These are phyloP conservation scores for Drosophila obscura DNA, from an alignment of 1,140 invertebrate species.

Conservation along the genomic window DNA sequence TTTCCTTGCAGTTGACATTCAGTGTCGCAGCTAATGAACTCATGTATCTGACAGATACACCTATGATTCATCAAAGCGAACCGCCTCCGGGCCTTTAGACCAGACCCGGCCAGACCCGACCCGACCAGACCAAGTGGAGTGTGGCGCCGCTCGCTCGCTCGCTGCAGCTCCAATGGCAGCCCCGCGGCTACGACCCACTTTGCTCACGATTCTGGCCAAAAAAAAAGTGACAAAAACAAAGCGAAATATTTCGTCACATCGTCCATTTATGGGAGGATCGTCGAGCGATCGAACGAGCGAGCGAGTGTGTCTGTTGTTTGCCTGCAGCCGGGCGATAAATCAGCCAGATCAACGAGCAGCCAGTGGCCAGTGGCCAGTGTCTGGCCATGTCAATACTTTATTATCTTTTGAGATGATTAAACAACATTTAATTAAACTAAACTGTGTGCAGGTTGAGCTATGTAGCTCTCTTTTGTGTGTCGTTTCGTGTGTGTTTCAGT, in stretches of 20 bases:
- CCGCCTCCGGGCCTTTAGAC: constrained; percentile 17
- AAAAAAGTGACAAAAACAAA: constrained; percentile 29
- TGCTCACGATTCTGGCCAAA: constrained; percentile 72
- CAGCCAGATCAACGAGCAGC: constrained; percentile 43
- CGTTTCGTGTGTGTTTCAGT: background rate
- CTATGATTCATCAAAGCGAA: constrained; percentile 70
- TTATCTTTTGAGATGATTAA: constrained; percentile 77
- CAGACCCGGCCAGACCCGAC: background rate
- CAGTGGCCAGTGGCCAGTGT: no score
- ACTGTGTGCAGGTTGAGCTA: constrained; percentile 36
- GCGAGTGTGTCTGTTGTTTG: background rate
- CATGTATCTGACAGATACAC: constrained; percentile 79
- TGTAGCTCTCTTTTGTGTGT: background rate
- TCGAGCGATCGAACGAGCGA: constrained; percentile 17
- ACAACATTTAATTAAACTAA: constrained; percentile 81
- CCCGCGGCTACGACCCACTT: constrained; percentile 64
- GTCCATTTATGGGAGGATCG: constrained; percentile 37
- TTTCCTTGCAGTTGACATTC: constrained; percentile 82
- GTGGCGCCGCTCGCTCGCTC: constrained; percentile 54
- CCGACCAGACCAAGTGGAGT: constrained; percentile 47
- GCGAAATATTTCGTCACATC: constrained; percentile 31
- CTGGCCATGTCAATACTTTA: constrained; percentile 61
- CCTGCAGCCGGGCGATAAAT: constrained; percentile 63
- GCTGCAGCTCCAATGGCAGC: constrained; percentile 23
- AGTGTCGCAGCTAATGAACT: constrained; percentile 80